These are phyloP conservation scores for Brachionus paranguensis DNA, from an alignment of 1,140 invertebrate genomes.

Conservation along the genomic window DNA sequence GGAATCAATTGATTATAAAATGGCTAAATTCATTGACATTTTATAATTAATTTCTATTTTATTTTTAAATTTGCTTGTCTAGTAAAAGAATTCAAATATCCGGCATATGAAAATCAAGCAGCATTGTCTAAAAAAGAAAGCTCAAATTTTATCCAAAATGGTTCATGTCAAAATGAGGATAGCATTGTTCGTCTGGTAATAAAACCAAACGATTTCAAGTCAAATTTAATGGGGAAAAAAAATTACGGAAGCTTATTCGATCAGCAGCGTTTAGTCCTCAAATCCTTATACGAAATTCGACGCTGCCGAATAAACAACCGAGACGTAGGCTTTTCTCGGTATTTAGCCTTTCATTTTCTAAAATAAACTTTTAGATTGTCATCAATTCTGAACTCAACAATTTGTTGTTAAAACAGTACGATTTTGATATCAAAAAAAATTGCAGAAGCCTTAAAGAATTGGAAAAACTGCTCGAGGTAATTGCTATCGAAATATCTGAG, in stretches of 20 bases:
- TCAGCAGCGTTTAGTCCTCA: slow-evolving; percentile 7
- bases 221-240: neutral
- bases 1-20: neutral
- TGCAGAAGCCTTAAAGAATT: slow-evolving; percentile 29
- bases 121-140: neutral
- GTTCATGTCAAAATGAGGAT: neutral
- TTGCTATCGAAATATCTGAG: slow-evolving; percentile 24
- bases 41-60: too few relatives aligned
- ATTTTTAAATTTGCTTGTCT: neutral
- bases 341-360: neutral
- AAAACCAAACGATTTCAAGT: neutral
- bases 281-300: slow-evolving; percentile 23
- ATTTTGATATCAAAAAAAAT: slow-evolving; percentile 26
- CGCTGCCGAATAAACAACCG: slow-evolving; percentile 35
- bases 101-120: neutral
- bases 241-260: slow-evolving; percentile 21
- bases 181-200: neutral
- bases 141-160: neutral
- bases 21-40: too few relatives aligned
- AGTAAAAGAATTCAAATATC: neutral
- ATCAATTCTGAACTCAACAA: slow-evolving; percentile 28
- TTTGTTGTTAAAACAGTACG: neutral
- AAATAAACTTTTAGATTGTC: neutral
- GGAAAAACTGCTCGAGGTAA: slow-evolving; percentile 8
- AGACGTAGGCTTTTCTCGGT: neutral